These are phyloP conservation scores for Agrilus planipennis DNA, from an alignment of 1,140 invertebrate genomes.

Conservation along the genomic window DNA sequence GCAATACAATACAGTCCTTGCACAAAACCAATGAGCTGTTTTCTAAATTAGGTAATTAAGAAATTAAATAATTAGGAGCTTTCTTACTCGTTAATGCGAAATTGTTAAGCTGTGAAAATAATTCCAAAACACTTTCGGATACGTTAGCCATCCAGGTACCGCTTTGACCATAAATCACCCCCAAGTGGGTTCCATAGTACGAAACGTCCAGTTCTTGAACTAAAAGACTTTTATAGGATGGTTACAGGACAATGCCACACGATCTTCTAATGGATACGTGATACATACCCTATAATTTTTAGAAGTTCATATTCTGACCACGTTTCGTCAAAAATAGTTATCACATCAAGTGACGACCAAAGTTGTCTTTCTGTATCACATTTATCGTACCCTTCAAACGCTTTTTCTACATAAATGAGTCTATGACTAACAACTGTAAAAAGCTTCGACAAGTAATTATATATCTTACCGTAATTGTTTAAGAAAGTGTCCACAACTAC, in stretches of 20 bases:
- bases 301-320: constrained; percentile 14
- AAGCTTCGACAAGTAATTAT: background rate
- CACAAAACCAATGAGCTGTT: too few relatives aligned
- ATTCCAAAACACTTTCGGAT: constrained; percentile 24
- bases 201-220: constrained; percentile 40
- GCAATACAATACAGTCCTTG: too few relatives aligned
- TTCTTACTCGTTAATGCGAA: too few relatives aligned
- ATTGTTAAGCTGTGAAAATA: constrained; percentile 8
- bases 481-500: constrained; percentile 13
- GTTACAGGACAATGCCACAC: too few relatives aligned
- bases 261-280: too few relatives aligned
- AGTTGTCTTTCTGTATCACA: constrained; percentile 3
- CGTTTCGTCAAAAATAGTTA: constrained; percentile 24
- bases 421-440: background rate
- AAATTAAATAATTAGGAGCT: too few relatives aligned
- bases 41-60: too few relatives aligned
- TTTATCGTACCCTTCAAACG: background rate
- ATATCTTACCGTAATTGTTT: constrained; percentile 16
- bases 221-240: constrained; percentile 31
- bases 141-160: constrained; percentile 42
- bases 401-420: constrained; percentile 6
- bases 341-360: constrained; percentile 19
- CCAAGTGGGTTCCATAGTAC: constrained; percentile 40
- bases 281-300: constrained; percentile 21
- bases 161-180: constrained; percentile 43